These are phyloP conservation scores for Homalodisca vitripennis DNA, from an alignment of 1,140 invertebrate genomes.

Conservation along the genomic window DNA sequence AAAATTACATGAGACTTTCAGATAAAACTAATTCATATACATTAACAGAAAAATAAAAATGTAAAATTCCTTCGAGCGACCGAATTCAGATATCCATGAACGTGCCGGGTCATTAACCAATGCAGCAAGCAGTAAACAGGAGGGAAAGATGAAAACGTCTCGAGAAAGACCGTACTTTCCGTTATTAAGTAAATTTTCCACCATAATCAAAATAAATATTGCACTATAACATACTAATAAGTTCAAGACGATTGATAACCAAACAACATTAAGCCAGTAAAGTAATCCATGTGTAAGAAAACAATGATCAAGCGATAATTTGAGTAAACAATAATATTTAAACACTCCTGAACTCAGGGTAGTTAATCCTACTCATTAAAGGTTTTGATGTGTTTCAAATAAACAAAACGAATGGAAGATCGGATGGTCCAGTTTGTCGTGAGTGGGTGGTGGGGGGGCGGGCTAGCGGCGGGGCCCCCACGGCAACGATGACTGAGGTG, in stretches of 20 bases:
- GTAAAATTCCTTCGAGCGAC: background rate
- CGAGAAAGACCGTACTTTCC: background rate
- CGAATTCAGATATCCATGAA: conserved; percentile 20
- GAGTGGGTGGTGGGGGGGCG: background rate
- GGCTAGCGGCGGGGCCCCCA: conserved; percentile 55
- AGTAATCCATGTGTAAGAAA: no score
- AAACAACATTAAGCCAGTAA: no score
- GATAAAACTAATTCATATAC: background rate
- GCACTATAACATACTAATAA: no score
- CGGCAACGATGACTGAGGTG: conserved; percentile 52
- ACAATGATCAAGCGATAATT: no score
- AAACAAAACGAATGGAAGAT: background rate
- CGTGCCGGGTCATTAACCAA: conserved; percentile 20
- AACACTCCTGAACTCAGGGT: background rate
- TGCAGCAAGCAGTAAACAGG: conserved; percentile 25
- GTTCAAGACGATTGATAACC: no score
- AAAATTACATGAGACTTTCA: background rate
- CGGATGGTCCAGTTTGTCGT: background rate
- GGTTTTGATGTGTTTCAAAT: background rate
- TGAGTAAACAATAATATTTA: background rate
- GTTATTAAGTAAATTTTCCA: no score
- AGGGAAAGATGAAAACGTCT: no score
- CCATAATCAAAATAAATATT: background rate
- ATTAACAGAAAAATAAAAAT: background rate
- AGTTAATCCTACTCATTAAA: background rate